A percentile compares a stretch with the other conserved stretches of the same genome.
phyloP scores from a whole-genome alignment of 2,797 vertebrate species.

The Leontopithecus rosalia region DNA sequence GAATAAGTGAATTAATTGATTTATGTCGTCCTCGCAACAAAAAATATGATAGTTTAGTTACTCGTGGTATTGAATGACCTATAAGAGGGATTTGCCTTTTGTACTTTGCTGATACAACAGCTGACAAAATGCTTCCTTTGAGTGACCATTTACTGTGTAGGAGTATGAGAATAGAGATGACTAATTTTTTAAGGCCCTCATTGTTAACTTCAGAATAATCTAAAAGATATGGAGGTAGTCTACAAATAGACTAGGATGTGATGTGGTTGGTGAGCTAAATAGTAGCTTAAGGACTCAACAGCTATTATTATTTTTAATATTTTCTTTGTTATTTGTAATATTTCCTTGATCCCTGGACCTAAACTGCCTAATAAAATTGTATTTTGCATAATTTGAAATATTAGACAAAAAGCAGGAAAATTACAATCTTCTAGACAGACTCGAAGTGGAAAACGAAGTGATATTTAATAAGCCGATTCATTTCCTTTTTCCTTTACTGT shows the following conservation, averaged over 20 bases:
- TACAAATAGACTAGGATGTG: background rate
- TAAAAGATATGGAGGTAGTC: background rate
- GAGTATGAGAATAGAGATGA: background rate
- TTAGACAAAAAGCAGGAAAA: background rate
- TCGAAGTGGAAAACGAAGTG: background rate
- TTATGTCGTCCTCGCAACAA: background rate
- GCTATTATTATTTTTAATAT: background rate
- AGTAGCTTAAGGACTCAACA: background rate
- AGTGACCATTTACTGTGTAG: background rate
- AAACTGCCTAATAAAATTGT: background rate
- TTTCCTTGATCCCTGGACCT: background rate
- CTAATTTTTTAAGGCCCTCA: background rate
- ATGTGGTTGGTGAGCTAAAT: background rate
- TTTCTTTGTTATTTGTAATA: constrained; percentile 13
- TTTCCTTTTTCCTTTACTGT: background rate
- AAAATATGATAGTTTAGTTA: background rate
- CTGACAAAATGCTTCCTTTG: background rate
- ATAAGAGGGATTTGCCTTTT: background rate
- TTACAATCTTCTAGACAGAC: background rate
- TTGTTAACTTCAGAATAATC: background rate
- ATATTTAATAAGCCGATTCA: background rate
- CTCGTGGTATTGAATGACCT: background rate
- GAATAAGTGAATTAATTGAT: background rate
- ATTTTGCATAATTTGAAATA: constrained; percentile 17
- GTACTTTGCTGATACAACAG: background rate